A percentile compares a stretch with the other conserved stretches of the same genome.
Evolutionary conservation across 2,113 vertebrate species (phyloP).

Genomic region (Siniperca chuatsi): DNA sequence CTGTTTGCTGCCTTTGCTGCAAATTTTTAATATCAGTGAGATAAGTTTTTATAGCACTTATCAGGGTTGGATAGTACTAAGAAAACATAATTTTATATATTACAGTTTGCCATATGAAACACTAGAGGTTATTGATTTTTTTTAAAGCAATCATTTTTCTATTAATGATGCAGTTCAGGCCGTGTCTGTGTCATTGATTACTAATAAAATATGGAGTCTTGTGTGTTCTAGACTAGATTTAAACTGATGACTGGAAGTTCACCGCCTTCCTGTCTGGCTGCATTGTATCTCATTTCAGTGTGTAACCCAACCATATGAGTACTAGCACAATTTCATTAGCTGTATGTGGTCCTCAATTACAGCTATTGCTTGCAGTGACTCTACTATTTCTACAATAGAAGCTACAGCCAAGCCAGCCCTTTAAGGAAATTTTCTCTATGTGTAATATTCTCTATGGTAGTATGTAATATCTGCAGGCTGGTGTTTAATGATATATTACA

Average conservation of each 20-base stretch:
- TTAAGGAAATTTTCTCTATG: background rate
- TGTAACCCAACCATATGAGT: constrained; percentile 61
- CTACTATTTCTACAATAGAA: background rate
- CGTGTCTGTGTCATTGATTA: background rate
- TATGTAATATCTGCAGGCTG: too few species aligned
- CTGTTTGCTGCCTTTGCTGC: background rate
- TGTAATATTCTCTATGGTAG: background rate
- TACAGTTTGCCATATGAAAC: background rate
- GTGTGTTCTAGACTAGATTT: constrained; percentile 5
- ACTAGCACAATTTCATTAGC: constrained; percentile 48
- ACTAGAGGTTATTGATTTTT: background rate
- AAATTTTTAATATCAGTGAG: background rate
- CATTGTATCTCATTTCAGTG: constrained; percentile 60
- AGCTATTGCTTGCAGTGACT: constrained; percentile 38
- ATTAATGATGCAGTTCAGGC: background rate
- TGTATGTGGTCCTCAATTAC: constrained; percentile 24
- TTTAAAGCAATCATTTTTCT: background rate
- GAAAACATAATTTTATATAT: background rate
- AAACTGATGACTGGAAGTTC: constrained; percentile 17
- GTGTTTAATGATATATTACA: too few species aligned
- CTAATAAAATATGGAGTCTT: background rate
- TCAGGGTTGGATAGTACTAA: background rate
- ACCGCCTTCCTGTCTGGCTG: constrained; percentile 27
- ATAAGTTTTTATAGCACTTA: background rate
- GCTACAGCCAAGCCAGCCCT: background rate